Conservation (phyloP, 2,888 invertebrate genomes). For the Fragum sueziense region DNA sequence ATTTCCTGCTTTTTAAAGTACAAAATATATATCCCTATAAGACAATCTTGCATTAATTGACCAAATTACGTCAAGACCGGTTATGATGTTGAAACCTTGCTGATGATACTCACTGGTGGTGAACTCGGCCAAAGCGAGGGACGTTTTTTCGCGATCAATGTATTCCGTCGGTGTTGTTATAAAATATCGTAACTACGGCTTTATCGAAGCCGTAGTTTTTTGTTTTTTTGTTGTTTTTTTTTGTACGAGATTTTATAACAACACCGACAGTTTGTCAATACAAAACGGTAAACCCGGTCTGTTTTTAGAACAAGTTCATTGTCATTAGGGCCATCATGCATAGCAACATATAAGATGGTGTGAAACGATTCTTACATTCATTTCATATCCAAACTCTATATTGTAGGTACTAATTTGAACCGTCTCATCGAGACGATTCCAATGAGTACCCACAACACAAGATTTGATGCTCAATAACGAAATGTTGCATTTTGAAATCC, state of each 20-base stretch:
- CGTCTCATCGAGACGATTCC: too few species aligned
- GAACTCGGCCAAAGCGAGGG: background rate
- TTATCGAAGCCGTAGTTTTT: background rate
- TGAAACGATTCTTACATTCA: background rate
- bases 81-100: background rate
- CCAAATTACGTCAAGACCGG: background rate
- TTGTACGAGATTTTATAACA: too few species aligned
- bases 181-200: too few species aligned
- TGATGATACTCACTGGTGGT: background rate
- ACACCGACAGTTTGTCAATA: too few species aligned
- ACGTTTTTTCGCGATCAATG: background rate
- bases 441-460: too few species aligned
- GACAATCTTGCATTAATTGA: too few species aligned
- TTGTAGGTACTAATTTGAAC: too few species aligned
- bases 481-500: background rate
- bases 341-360: background rate
- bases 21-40: too few species aligned
- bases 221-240: background rate
- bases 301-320: too few species aligned
- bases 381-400: background rate
- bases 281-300: too few species aligned
- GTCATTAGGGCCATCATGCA: background rate
- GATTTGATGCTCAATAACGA: background rate
- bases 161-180: too few species aligned
- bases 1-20: too few species aligned